Evolutionary conservation across 2,797 vertebrate species (phyloP), one percentile per base, ranked within the genome.

Genomic region (Microctenopoma stevenorrisi): DNA sequence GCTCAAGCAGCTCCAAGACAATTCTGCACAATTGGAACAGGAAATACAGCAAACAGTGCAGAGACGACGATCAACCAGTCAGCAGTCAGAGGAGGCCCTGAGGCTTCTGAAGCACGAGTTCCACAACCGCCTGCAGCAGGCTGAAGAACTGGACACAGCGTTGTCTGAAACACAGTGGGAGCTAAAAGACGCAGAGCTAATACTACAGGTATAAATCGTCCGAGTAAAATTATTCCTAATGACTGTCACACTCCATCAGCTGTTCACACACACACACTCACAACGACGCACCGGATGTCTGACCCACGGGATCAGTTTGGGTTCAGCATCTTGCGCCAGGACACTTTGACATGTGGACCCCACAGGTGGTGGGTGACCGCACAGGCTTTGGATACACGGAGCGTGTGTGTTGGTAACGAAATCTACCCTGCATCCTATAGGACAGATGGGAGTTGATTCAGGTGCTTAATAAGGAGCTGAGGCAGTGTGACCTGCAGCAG

Each of bases 401-500:
- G 7, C 16, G 22, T 25, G 5, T 13, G 7, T 16, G 37, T 25
- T 51, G 22, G 16, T 76, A 28, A 64, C 6, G 2, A 43, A 7
- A 63, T 25, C 1, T 54, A 46, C 5, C 3, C n/a, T 74, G 22
- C 30, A 0, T 68, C 33, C 14, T 78, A 44, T 72, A 98, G 97
- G 93, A 85, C 59, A 95, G 94, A 60, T 85, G 78, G 61, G 89
- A 94, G 81, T 89, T 92, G 76, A 86, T 95, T 5, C 94, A 96
- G 76, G 95, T 96, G 30, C 90, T 98, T 86, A 96, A 96, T 76
- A 96, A 96, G 83, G 96, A 98, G 78, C 91, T 98, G 68, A 94
- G 97, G 15, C 96, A 98, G 80, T 96, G 95, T 66, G 95, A 97
- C 83, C 92, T 98, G 82, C 96, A 97, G 88, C 96, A 96, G 83